A percentile compares a stretch with the other conserved stretches of the same genome.
Evolutionary conservation across 2,888 invertebrate genomes (phyloP).

Genomic region (Sarcophaga rosellei): DNA sequence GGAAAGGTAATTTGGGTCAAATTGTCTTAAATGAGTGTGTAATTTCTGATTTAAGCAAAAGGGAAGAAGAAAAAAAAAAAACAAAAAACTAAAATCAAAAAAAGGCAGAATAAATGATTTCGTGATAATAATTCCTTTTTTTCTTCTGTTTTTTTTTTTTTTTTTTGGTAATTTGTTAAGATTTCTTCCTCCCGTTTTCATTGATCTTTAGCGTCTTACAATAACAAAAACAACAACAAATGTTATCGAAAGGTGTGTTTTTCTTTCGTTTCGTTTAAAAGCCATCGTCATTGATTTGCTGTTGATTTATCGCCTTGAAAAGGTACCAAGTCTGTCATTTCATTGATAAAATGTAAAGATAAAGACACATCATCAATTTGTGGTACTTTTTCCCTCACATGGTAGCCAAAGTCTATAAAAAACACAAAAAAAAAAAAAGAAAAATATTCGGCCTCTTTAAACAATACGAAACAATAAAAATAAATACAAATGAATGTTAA

Average conservation of each 20-base stretch:
- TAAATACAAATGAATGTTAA: background rate
- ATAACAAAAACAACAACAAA: background rate
- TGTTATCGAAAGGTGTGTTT: slow-evolving; percentile 62
- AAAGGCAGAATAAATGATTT: background rate
- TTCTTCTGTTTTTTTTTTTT: background rate
- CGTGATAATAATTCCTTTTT: background rate
- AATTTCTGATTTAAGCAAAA: slow-evolving; percentile 46
- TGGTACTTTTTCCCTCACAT: background rate
- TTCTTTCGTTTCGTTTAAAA: slow-evolving; percentile 47
- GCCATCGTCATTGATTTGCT: slow-evolving; percentile 57
- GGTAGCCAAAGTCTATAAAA: background rate
- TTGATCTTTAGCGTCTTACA: slow-evolving; percentile 61
- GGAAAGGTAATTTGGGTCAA: slow-evolving; percentile 67
- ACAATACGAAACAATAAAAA: background rate
- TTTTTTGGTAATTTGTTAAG: slow-evolving; percentile 63
- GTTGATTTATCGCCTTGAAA: slow-evolving; percentile 64
- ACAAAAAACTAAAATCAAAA: too few species aligned
- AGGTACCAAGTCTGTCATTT: slow-evolving; percentile 65
- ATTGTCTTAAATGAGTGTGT: slow-evolving; percentile 66
- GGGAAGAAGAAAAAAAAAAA: background rate
- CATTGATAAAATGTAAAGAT: slow-evolving; percentile 62
- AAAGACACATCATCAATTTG: slow-evolving; percentile 26
- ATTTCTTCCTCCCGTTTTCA: slow-evolving; percentile 56
- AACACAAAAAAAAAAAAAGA: background rate
- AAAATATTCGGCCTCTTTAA: background rate